Percentiles rank a stretch among this genome's conserved stretches.
Conservation (phyloP, 2,888 invertebrate species). For the Colletes collaris region DNA sequence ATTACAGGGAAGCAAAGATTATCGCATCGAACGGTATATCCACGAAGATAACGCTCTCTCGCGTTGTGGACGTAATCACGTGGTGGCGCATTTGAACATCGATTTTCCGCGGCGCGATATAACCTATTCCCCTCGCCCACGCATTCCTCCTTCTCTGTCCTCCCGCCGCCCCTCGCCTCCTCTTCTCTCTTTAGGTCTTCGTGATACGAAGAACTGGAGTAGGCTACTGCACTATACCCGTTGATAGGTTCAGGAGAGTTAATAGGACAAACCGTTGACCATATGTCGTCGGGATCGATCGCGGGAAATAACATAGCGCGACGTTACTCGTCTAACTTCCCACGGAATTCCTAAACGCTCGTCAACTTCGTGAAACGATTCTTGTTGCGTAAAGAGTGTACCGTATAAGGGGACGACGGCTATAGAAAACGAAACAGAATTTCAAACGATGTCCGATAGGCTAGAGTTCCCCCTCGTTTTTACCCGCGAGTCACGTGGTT, state of each 20-base stretch:
- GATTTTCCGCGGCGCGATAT: constrained; percentile 75
- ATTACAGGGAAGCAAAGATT: constrained; percentile 34
- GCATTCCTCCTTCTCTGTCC: constrained; percentile 59
- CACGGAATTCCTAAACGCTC: constrained; percentile 27
- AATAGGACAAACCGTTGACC: constrained; percentile 56
- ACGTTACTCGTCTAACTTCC: constrained; percentile 34
- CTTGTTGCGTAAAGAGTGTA: background rate
- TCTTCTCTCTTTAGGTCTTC: constrained; percentile 55
- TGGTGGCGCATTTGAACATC: constrained; percentile 76
- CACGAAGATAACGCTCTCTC: constrained; percentile 70
- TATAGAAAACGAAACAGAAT: too few relatives aligned
- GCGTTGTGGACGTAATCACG: constrained; percentile 74
- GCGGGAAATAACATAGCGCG: constrained; percentile 17
- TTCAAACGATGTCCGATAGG: too few relatives aligned
- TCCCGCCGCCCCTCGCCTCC: constrained; percentile 13
- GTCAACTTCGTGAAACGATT: constrained; percentile 25
- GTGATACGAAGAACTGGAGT: constrained; percentile 62
- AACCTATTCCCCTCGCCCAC: constrained; percentile 66
- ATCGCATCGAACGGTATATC: constrained; percentile 49
- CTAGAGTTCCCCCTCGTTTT: background rate
- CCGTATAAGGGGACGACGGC: too few relatives aligned
- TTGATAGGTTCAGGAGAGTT: constrained; percentile 53
- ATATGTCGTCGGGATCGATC: constrained; percentile 49
- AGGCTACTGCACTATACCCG: constrained; percentile 57
- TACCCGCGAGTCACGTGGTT: constrained; percentile 36